These are phyloP conservation scores for Paragorgia papillata DNA, from an alignment of 92 coral and sea anemone species.

Conservation along the genomic window DNA sequence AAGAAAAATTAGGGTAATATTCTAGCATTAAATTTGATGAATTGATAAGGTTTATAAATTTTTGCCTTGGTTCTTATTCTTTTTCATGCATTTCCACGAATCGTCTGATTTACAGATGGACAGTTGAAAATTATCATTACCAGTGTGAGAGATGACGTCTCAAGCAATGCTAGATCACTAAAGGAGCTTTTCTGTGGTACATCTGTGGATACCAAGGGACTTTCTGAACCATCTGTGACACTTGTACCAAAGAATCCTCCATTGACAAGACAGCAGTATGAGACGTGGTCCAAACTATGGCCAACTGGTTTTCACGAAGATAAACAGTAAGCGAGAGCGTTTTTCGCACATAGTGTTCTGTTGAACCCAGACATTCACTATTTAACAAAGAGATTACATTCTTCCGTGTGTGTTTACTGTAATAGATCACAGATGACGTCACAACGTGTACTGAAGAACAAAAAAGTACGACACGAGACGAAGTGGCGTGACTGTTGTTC, in stretches of 20 bases:
- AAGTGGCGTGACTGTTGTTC: too few species aligned
- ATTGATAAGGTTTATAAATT: too few species aligned
- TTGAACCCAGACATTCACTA: neutral
- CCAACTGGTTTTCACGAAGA: constrained; percentile 90
- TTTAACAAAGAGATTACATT: neutral
- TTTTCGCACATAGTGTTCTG: neutral
- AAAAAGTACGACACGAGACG: too few species aligned
- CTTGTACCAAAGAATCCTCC: constrained; percentile 78
- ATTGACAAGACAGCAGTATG: constrained; percentile 80
- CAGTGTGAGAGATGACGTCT: neutral
- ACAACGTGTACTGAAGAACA: too few species aligned
- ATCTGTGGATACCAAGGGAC: constrained; percentile 43
- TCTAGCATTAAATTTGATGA: too few species aligned
- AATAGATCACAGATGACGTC: too few species aligned
- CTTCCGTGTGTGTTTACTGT: too few species aligned
- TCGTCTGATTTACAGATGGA: too few species aligned
- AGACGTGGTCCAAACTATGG: constrained; percentile 82
- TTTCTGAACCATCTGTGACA: constrained; percentile 65
- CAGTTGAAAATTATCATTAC: constrained; percentile 9
- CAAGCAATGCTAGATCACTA: neutral
- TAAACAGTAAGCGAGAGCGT: constrained; percentile 66
- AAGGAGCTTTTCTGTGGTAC: constrained; percentile 25
- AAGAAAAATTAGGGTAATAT: too few species aligned
- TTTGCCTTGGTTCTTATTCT: too few species aligned
- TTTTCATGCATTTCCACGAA: too few species aligned